These are phyloP conservation scores for Falco biarmicus DNA, from an alignment of 2,797 vertebrate species.

Conservation along the genomic window DNA sequence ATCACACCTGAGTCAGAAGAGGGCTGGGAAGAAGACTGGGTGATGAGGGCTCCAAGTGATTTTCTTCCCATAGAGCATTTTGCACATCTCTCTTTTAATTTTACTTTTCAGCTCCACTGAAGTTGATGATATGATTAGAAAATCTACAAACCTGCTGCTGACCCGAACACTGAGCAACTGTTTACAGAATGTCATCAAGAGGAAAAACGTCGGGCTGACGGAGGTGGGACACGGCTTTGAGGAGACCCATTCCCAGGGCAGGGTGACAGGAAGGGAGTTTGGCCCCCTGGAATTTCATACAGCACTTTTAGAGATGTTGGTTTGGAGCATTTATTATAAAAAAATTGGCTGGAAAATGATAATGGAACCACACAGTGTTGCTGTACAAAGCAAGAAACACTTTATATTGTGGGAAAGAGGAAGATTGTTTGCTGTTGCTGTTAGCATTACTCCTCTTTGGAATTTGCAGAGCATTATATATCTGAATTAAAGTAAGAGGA, in stretches of 20 bases:
- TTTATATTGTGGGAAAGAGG: accelerated
- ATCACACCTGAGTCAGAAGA: accelerated
- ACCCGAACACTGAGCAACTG: conserved; percentile 93
- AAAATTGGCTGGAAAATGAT: not conserved
- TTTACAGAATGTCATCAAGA: conserved; percentile 94
- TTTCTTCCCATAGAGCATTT: not conserved
- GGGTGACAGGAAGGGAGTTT: not conserved
- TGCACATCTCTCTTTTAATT: not conserved
- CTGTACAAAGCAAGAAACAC: accelerated
- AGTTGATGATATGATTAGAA: conserved; percentile 96
- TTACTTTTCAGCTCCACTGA: conserved; percentile 87
- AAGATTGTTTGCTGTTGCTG: not conserved
- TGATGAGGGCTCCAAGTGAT: not conserved
- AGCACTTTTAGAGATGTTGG: not conserved
- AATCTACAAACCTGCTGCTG: conserved; percentile 94
- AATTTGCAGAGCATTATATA: accelerated
- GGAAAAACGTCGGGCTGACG: conserved; percentile 92
- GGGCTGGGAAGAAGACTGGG: too few species aligned
- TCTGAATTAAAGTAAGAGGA: not conserved
- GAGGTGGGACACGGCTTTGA: conserved; percentile 79
- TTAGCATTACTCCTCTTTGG: not conserved
- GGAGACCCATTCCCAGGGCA: not conserved
- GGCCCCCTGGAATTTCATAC: not conserved
- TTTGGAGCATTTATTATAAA: not conserved
- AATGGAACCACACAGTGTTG: accelerated